These are phyloP conservation scores for Phalloptychus januarius DNA, from an alignment of 2,797 vertebrate species.

Conservation along the genomic window DNA sequence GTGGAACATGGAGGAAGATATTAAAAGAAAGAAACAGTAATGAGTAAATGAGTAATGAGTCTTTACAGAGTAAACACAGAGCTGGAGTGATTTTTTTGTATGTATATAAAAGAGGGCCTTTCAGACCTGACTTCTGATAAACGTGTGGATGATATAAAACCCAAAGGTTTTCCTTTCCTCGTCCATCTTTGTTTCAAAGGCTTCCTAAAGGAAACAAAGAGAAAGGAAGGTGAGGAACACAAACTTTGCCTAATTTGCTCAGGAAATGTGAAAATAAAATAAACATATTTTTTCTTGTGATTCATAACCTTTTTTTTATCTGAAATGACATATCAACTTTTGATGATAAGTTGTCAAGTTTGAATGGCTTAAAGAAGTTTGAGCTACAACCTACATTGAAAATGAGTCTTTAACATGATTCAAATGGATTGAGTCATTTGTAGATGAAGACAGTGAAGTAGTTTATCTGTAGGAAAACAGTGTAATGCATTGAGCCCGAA, in stretches of 20 bases:
- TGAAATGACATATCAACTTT: background rate
- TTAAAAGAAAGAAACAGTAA: background rate
- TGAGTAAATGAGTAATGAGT: too few species aligned
- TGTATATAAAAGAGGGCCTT: background rate
- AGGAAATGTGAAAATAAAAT: background rate
- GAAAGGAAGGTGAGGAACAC: background rate
- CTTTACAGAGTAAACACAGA: too few species aligned
- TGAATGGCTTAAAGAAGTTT: background rate
- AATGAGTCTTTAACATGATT: background rate
- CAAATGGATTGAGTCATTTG: background rate
- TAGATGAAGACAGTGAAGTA: background rate
- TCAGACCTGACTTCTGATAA: constrained; percentile 77
- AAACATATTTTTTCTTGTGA: background rate
- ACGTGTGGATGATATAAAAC: constrained; percentile 73
- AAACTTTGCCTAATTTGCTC: background rate
- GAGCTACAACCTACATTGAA: background rate
- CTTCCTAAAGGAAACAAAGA: constrained; percentile 64
- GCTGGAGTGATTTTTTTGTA: background rate
- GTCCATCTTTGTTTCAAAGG: constrained; percentile 79
- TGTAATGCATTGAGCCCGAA: background rate
- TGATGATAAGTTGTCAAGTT: background rate
- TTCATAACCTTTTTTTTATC: background rate
- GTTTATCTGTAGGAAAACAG: background rate
- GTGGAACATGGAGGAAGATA: constrained; percentile 12
- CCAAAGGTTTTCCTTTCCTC: constrained; percentile 78